Base-by-base conservation (phyloP, 2,113 vertebrate species). In the Carettochelys insculpta region DNA sequence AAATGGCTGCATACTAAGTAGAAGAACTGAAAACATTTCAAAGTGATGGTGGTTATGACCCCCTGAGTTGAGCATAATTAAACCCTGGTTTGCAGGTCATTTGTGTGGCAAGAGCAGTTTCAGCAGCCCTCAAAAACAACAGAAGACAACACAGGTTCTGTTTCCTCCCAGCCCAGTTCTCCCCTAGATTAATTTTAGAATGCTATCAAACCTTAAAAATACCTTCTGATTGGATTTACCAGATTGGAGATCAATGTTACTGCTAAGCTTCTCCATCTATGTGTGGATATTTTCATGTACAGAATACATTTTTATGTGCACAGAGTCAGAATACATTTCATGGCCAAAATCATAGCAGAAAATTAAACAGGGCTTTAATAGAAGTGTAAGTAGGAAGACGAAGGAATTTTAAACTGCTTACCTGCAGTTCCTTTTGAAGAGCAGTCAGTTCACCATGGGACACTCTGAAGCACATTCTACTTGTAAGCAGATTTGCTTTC, bases 41-140 rank as follows among this genome's bases (percentile, higher is more conserved):
- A 45, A 45, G 41, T 11, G 78, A 45, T 2, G 2, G n/a, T 13
- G 41, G 6, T 3, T 11, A 85, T 45, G 10, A 29, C 56, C 80
- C 58, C 65, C 41, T 61, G 13, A 16, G 3, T 13, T 5, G 25
- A 92, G 38, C 77, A 94, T 50, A 27, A 56, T 2, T 65, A 38
- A 86, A 50, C n/a, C 9, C 13, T 56, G 50, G 11, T 4, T 7
- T 0, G 4, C 77, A 92, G 38, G 43, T 27, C 81, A 79, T 29
- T 56, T 8, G 1, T 91, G 19, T 0, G 2, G 41, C 50, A 13
- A 43, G 17, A 48, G 2, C 12, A 54, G 41, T 3, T 22, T 65
- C 47, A 53, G 34, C n/a, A 68, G n/a, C 20, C 3, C 22, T 83
- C 73, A 52, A 16, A 93, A 45, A 29, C 83, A 27, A 48, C 4